Evolutionary conservation across 2,797 vertebrate genomes (phyloP), one percentile per base, ranked within the genome.

Genomic region (Acridotheres tristis): DNA sequence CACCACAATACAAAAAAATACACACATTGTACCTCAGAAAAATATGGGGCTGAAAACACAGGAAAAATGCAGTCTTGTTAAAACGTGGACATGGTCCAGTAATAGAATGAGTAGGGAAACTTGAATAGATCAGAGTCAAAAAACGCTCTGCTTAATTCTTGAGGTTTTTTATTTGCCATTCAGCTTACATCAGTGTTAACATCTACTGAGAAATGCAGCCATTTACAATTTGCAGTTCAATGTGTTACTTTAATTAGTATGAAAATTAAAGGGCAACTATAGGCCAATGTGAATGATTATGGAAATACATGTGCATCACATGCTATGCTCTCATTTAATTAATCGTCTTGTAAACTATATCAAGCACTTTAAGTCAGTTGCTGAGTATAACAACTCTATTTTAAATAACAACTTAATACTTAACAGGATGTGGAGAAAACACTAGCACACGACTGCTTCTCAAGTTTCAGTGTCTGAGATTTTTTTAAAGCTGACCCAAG

Each of bases 401-500:
- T 97, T 97, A 97, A 98, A 98, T 97, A 97, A 96, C 96, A 96
- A 96, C 97, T 98, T 97, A 97, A 97, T 97, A 96, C 97, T 97
- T 97, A 97, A 97, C 97, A 97, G 97, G 97, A 98, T 98, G 97
- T 96, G 94, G 96, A 96, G 97, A 93, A 94, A 96, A 93, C 91
- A 89, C 96, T 79, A 96, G 96, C 96, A 87, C 88, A 96, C 80
- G 47, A 96, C 90, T 89, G 85, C 94, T 94, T 98, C 98, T 98
- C 97, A 97, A 96, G 96, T 98, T 98, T 97, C 97, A 96, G 94
- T 88, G 97, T 94, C 97, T 98, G 97, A 98, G 91, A 96, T 93
- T 95, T 97, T 97, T 97, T 97, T 97, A 98, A 98, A 97, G 97
- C 96, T 97, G 97, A 98, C 98, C 97, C 95, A 97, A 97, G 97